Percentiles rank a stretch among this genome's conserved stretches.
Evolutionary conservation across 2,888 invertebrate genomes (phyloP).

Genomic region (Chouioia cunea): DNA sequence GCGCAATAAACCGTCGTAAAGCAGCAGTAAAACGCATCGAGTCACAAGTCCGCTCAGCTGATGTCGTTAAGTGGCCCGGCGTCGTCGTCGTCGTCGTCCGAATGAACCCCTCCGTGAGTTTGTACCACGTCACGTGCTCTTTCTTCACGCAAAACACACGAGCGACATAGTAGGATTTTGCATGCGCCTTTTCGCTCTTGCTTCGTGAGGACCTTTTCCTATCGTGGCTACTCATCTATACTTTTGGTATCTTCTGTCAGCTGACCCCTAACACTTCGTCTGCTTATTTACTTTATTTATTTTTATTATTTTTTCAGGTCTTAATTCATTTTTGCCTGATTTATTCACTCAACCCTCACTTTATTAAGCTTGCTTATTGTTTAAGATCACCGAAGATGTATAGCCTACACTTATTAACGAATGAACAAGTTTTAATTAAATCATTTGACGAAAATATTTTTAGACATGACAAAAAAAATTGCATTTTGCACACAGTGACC

Average conservation of each 20-base stretch:
- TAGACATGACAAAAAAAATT: too few species aligned
- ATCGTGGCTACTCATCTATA: constrained; percentile 34
- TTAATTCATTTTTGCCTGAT: too few species aligned
- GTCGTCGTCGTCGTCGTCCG: constrained; percentile 48
- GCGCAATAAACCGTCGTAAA: constrained; percentile 68
- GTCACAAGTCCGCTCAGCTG: constrained; percentile 67
- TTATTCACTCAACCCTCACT: too few species aligned
- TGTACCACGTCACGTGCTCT: constrained; percentile 25
- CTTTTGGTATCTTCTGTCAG: constrained; percentile 23
- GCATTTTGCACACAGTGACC: background rate
- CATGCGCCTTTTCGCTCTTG: constrained; percentile 9
- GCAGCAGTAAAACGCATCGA: constrained; percentile 69
- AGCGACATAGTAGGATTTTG: constrained; percentile 24
- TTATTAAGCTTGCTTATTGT: too few species aligned
- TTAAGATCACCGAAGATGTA: background rate
- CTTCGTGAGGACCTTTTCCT: background rate
- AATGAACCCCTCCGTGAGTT: too few species aligned
- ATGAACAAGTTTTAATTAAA: background rate
- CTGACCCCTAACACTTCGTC: constrained; percentile 20
- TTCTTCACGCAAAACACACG: constrained; percentile 23
- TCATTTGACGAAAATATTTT: background rate
- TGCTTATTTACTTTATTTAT: background rate
- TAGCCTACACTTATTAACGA: constrained; percentile 7
- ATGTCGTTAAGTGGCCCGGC: constrained; percentile 66
- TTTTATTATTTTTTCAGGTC: background rate